A percentile compares a stretch with the other conserved stretches of the same genome.
These are phyloP conservation scores for Drosophila trapezifrons DNA, from an alignment of 1,140 invertebrate species.

Conservation along the genomic window DNA sequence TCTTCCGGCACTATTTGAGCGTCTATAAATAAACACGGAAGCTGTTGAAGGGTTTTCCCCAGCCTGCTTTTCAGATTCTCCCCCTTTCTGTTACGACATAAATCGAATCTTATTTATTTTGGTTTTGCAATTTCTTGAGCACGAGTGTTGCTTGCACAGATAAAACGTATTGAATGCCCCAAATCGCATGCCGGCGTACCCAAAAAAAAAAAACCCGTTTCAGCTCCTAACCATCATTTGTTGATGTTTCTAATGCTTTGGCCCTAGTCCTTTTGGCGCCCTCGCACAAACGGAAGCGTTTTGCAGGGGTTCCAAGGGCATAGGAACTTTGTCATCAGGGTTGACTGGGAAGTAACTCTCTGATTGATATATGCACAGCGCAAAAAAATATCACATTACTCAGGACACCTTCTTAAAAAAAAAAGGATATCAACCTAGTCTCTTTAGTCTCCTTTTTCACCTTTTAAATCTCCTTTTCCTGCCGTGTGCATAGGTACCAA, in stretches of 20 bases:
- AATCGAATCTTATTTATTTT: constrained; percentile 83
- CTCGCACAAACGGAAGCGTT: constrained; percentile 35
- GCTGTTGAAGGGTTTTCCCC: constrained; percentile 49
- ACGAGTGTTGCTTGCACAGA: constrained; percentile 73
- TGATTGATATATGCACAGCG: constrained; percentile 33
- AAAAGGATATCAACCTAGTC: not conserved
- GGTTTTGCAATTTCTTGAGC: constrained; percentile 74
- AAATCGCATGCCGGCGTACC: constrained; percentile 54
- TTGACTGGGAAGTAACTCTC: constrained; percentile 7
- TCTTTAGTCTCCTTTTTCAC: not conserved
- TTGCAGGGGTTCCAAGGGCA: constrained; percentile 26
- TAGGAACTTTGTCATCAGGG: constrained; percentile 39
- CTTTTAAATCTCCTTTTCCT: too few species aligned
- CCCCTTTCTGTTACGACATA: constrained; percentile 54
- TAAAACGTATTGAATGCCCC: constrained; percentile 76
- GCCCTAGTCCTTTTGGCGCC: constrained; percentile 43
- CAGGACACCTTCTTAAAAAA: not conserved
- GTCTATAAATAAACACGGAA: constrained; percentile 78
- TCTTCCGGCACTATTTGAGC: constrained; percentile 70
- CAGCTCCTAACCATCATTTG: constrained; percentile 51
- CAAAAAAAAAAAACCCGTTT: constrained; percentile 20
- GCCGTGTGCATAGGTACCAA: not conserved
- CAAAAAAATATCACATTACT: not conserved
- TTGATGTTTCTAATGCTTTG: constrained; percentile 38
- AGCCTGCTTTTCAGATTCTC: constrained; percentile 3